These are phyloP conservation scores for Acheta domesticus DNA, from an alignment of 2,888 invertebrate genomes.

Conservation along the genomic window DNA sequence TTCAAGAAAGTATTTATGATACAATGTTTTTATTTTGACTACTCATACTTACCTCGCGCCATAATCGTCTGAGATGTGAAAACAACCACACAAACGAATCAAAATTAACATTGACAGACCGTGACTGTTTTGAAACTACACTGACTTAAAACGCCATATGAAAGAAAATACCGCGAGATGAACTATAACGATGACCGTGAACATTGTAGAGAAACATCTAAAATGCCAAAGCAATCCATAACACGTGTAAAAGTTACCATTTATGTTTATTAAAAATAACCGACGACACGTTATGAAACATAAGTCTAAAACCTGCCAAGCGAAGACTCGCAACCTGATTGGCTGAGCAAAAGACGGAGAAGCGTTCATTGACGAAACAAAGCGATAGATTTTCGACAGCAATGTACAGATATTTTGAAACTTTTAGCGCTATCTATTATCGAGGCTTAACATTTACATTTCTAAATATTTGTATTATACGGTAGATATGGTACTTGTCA, in stretches of 20 bases:
- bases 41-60: constrained; percentile 23
- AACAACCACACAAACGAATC: too few relatives aligned
- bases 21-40: too few relatives aligned
- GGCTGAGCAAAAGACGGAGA: neutral
- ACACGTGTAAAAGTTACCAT: too few relatives aligned
- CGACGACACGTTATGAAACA: neutral
- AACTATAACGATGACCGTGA: too few relatives aligned
- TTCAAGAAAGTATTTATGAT: neutral
- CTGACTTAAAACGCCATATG: too few relatives aligned
- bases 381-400: neutral
- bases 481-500: too few relatives aligned
- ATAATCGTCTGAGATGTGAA: neutral
- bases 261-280: constrained; percentile 1
- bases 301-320: neutral
- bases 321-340: constrained; percentile 11
- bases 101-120: too few relatives aligned
- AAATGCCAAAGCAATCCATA: too few relatives aligned
- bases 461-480: neutral
- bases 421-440: neutral
- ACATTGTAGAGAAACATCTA: too few relatives aligned
- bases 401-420: neutral
- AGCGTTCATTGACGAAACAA: neutral
- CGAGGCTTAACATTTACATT: neutral
- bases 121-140: too few relatives aligned
- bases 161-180: too few relatives aligned